Base-by-base conservation (phyloP, 2,113 vertebrate genomes). In the Microcebus ravelobensis region DNA sequence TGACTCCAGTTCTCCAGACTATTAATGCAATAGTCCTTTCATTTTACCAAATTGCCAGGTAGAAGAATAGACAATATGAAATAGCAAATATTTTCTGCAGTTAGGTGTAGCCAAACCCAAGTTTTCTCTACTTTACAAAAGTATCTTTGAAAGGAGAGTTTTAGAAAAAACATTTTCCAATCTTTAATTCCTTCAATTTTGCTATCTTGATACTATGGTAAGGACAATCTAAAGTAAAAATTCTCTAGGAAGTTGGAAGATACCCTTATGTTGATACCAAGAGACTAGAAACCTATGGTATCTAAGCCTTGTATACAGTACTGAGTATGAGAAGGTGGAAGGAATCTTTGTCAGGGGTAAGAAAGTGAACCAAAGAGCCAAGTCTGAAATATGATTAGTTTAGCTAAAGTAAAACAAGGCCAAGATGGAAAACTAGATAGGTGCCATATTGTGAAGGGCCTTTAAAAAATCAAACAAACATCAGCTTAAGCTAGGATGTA, bases 381-480 rank as follows among this genome's bases (percentile, higher is more conserved):
- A 63, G 27, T 52, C 6, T 80, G 73, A 80, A 80, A 45, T 55
- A 87, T 2, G 8, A 65, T 39, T 29, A 23, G n/a, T 42, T 87
- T 73, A n/a, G 29, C 81, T 63, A 80, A 65, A 55, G 27, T 45
- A 77, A 77, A 48, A 1, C 48, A 48, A 93, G 48, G 42, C 11
- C 12, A 63, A 73, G 27, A 18, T 57, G 34, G 48, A 92, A 76
- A 88, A 48, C 6, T 34, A 27, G 21, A 12, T 20, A 76, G 20
- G 50, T 42, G 14, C n/a, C 48, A 87, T 31, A 34, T 48, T 87
- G 48, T 20, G 18, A 80, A 67, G 13, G 27, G 20, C 20, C 57
- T 76, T 87, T 18, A 81, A 73, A 81, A n/a, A 45, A 61, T 93
- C 71, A n/a, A 77, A 52, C n/a, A 29, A 91, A 91, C 63, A 80